Base-by-base conservation (phyloP, 2,888 invertebrate species). In the Yponomeuta sedellus region DNA sequence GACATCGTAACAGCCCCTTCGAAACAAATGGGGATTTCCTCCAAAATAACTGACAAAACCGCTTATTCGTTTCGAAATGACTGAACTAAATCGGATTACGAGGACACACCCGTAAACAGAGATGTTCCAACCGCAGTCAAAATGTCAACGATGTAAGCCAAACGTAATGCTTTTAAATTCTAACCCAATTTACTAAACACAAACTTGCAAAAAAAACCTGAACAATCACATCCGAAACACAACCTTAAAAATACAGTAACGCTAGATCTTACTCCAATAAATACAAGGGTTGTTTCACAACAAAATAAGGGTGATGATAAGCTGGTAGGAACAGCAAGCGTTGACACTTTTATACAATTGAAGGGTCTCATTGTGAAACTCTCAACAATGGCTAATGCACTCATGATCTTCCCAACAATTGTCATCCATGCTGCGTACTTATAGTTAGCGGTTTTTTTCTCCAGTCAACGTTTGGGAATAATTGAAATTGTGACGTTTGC, bases 401-500 rank as follows among this genome's bases (percentile, higher is more conserved):
- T 89, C 88, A 85, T 86, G 86, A 85, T 85, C 85, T 81, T 88
- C 88, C 87, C 86, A 89, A 83, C 88, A 44, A 81, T 78, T 85
- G 84, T 85, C 85, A 89, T 86, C 83, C 79, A 78, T 83, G 85
- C 88, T 88, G 87, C 88, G 88, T 88, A 88, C 88, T 80, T 71
- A 64, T 68, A 72, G 70, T 65, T 58, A 68, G 73, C 71, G 73
- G 44, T 52, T 52, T 52, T 52, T 52, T 52, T 52, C 44, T 16
- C 44, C 44, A 44, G 12, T 12, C 12, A 52, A 52, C 44, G 44
- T 52, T 52, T 72, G 73, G 39, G 67, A 73, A 82, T 88, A 88
- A 89, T 88, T 86, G 88, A 86, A 88, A 88, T 87, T 89, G 87
- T 90, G 89, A 90, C 89, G 88, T 86, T 77, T 71, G 74, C 83